These are phyloP conservation scores for Unio delphinus DNA, from an alignment of 2,888 invertebrate species.

Conservation along the genomic window DNA sequence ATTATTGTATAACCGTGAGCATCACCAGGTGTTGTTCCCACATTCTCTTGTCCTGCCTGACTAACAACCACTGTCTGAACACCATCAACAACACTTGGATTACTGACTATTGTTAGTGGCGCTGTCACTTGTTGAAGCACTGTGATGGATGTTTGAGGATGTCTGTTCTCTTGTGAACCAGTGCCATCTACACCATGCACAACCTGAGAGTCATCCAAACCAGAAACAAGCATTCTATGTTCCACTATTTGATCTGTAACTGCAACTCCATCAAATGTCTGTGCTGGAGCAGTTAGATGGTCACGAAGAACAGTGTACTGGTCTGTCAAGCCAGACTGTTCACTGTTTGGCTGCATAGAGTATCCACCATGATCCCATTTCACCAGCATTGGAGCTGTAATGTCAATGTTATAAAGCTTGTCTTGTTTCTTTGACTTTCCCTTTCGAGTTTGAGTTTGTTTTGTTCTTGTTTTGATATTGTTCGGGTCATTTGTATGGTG, in stretches of 20 bases:
- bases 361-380: conserved; percentile 42
- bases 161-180: no score
- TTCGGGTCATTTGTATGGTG: conserved; percentile 67
- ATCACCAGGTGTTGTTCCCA: conserved; percentile 13
- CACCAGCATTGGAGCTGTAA: conserved; percentile 24
- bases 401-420: conserved; percentile 3
- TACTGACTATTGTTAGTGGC: conserved; percentile 16
- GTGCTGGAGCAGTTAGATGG: conserved; percentile 11
- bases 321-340: conserved; percentile 9
- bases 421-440: conserved; percentile 3
- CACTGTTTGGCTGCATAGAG: conserved; percentile 17
- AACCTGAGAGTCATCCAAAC: no score
- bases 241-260: no score
- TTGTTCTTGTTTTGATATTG: conserved; percentile 18
- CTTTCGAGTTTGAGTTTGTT: conserved; percentile 11
- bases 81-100: conserved; percentile 14
- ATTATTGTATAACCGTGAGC: conserved; percentile 22
- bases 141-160: no score
- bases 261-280: no score
- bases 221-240: no score
- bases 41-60: conserved; percentile 15
- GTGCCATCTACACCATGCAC: no score
- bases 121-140: neutral
- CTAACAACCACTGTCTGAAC: conserved; percentile 17
- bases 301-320: conserved; percentile 27